Conservation (phyloP, 92 coral and sea anemone genomes). For the Parazoanthus swiftii region DNA sequence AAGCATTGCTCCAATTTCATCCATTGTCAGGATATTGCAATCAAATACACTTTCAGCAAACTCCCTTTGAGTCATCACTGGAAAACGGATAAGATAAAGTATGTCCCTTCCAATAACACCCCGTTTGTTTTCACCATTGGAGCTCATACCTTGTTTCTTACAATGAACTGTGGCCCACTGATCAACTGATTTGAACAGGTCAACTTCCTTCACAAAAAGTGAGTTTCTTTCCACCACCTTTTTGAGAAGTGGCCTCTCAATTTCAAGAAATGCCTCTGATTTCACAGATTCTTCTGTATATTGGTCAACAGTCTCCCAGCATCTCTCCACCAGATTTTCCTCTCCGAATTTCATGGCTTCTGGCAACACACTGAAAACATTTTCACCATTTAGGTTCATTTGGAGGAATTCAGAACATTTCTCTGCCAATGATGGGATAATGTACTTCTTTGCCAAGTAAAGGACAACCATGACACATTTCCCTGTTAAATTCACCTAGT, state of each 20-base stretch:
- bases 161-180: conserved; percentile 43
- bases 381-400: conserved; percentile 37
- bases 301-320: conserved; percentile 46
- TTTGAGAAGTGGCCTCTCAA: conserved; percentile 38
- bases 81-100: conserved; percentile 47
- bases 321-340: conserved; percentile 35
- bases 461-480: conserved; percentile 42
- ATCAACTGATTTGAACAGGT: conserved; percentile 43
- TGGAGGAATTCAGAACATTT: conserved; percentile 41
- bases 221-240: conserved; percentile 47
- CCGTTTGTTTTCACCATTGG: conserved; percentile 30
- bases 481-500: conserved; percentile 34
- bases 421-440: conserved; percentile 42
- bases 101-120: conserved; percentile 42
- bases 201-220: conserved; percentile 38
- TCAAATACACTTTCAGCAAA: conserved; percentile 49
- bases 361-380: conserved; percentile 49
- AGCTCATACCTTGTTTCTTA: neutral
- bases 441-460: conserved; percentile 49
- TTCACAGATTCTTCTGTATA: conserved; percentile 31
- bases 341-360: conserved; percentile 38
- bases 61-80: conserved; percentile 51
- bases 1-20: conserved; percentile 39
- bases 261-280: conserved; percentile 33
- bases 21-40: conserved; percentile 19